A percentile compares a stretch with the other conserved stretches of the same genome.
Conservation (phyloP, 2,113 vertebrate species). For the Pelobates fuscus region DNA sequence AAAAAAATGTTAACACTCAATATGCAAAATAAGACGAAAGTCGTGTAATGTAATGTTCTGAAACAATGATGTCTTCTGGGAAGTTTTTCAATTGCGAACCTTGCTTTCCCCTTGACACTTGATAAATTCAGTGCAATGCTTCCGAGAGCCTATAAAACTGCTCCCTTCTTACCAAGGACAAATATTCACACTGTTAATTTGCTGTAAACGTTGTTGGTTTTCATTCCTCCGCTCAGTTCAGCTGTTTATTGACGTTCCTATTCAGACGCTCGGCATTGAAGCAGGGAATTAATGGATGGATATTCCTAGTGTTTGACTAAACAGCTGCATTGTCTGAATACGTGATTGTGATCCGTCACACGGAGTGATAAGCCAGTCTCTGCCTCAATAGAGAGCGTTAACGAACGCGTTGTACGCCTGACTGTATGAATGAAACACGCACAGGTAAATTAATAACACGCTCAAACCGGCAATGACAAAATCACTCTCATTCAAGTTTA, state of each 20-base stretch:
- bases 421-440: neutral
- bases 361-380: conserved; percentile 5
- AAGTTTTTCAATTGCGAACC: neutral
- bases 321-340: conserved; percentile 9
- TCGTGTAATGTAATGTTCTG: too few relatives aligned
- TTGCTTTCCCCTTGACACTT: conserved; percentile 1
- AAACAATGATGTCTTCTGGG: neutral
- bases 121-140: neutral
- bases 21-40: too few relatives aligned
- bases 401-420: neutral
- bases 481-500: too few relatives aligned
- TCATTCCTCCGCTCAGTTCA: neutral
- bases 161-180: neutral
- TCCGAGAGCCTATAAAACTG: neutral
- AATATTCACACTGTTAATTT: neutral
- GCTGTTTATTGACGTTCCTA: conserved; percentile 1
- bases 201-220: neutral
- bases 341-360: conserved; percentile 6
- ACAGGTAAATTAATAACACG: neutral
- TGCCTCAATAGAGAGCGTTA: neutral
- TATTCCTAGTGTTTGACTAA: conserved; percentile 2
- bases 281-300: neutral
- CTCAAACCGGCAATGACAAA: neutral
- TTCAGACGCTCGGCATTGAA: neutral
- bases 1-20: too few relatives aligned